Evolutionary conservation across 2,797 vertebrate genomes (phyloP).

Genomic region (Garrulus glandarius): DNA sequence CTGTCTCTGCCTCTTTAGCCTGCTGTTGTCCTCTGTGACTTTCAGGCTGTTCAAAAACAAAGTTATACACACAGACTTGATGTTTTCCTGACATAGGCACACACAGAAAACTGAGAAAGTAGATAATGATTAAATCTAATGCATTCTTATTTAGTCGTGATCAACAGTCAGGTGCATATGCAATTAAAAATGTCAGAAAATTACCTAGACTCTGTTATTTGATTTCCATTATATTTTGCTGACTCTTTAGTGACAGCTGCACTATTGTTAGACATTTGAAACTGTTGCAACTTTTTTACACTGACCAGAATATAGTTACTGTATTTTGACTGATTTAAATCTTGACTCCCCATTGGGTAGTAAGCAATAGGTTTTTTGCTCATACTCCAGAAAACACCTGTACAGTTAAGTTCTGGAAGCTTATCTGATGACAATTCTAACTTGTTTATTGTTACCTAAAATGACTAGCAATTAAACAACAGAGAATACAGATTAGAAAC

Average conservation of each 20-base stretch:
- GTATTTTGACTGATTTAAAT: neutral
- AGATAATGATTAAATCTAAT: neutral
- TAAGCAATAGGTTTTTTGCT: neutral
- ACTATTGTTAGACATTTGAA: neutral
- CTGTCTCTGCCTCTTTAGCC: neutral
- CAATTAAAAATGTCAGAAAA: neutral
- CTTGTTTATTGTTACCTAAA: neutral
- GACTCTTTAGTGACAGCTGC: neutral
- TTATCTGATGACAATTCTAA: neutral
- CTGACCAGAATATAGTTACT: neutral
- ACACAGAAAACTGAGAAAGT: neutral
- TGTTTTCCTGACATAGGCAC: neutral
- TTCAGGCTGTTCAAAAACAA: neutral
- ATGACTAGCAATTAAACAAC: neutral
- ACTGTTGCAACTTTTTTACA: neutral
- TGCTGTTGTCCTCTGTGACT: accelerated
- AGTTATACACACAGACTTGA: neutral
- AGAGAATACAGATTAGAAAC: neutral
- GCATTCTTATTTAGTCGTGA: neutral
- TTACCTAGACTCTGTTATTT: neutral
- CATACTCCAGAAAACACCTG: neutral
- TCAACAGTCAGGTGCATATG: neutral
- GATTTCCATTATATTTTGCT: neutral
- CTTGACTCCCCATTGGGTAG: neutral
- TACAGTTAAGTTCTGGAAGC: neutral